Percentiles rank a stretch among this genome's conserved stretches.
Evolutionary conservation across 2,888 invertebrate genomes (phyloP).

Genomic region (Ellobium chinense): DNA sequence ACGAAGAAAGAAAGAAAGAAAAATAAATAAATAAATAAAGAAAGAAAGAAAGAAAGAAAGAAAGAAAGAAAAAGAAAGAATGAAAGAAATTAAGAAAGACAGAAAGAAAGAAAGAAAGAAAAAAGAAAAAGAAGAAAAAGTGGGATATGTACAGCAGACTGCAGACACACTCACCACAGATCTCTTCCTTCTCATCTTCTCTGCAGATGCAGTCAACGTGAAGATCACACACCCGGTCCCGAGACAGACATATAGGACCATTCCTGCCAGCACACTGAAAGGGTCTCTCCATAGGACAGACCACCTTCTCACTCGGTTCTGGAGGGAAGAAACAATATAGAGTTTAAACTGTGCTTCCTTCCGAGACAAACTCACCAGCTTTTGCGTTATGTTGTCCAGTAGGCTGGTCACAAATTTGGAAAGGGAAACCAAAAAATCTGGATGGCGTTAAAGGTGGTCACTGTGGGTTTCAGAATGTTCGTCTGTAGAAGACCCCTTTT

Average conservation of each 20-base stretch:
- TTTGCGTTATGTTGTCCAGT: too few species aligned
- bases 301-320: background rate
- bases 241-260: slow-evolving; percentile 14
- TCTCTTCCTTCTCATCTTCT: slow-evolving; percentile 17
- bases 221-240: slow-evolving; percentile 23
- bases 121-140: background rate
- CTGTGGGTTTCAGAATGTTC: too few species aligned
- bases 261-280: slow-evolving; percentile 11
- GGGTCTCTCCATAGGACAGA: background rate
- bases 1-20: background rate
- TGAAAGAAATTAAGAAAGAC: background rate
- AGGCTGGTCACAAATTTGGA: too few species aligned
- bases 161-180: too few species aligned
- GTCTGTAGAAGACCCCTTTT: too few species aligned
- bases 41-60: background rate
- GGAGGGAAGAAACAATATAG: too few species aligned
- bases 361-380: too few species aligned
- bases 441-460: too few species aligned
- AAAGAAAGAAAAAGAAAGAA: slow-evolving; percentile 1
- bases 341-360: too few species aligned
- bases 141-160: too few species aligned
- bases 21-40: background rate
- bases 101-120: slow-evolving; percentile 3
- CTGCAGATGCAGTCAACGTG: slow-evolving; percentile 27
- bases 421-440: too few species aligned